Base-by-base conservation (phyloP, 1,140 invertebrate genomes). In the Aphelenchoides besseyi region DNA sequence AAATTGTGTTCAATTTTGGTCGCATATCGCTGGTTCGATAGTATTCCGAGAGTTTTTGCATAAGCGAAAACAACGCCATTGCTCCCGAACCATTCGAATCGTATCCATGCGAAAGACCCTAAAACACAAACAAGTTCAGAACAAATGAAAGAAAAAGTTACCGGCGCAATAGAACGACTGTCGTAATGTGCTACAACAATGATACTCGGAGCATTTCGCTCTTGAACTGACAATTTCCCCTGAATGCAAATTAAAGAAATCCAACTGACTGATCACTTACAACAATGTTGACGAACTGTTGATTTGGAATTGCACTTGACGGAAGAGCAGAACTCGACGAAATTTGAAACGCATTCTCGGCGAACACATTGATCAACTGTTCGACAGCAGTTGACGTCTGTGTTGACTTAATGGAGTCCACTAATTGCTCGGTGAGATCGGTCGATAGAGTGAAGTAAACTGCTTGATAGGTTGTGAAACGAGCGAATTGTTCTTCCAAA, bases 31-130 rank as follows among this genome's bases (percentile, higher is more conserved):
- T 85, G 57, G 89, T 90, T 2, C 90, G 89, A 85, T 97, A 97
- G n/a, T 98, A 87, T 69, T 90, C 89, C 12, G 93, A 94, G 85
- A 98, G 94, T 18, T 97, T 83, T 75, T 94, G 87, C 0, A 92
- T 90, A 35, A 98, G 85, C 86, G 97, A 92, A 48, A 99, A 83
- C 9, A 98, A 82, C 67, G 92, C 90, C 5, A 92, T 90, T 9
- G 94, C 90, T 68, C 96, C 96, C 71, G 93, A 94, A 5, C 90
- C 94, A 88, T 97, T 97, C 0, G 93, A 94, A 85, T 97, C 94
- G 2, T 90, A 90, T 37, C 93, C 94, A 85, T 88, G 89, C 8
- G 92, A 89, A 28, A 96, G 81, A 71, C 91, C 91, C 92, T 94
- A 80, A 36, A 63, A 36, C 2, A 74, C 18, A 26, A 12, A 59